Conservation (phyloP, 35 echinoderm and acorn worm species). For the Stichopus chloronotus region DNA sequence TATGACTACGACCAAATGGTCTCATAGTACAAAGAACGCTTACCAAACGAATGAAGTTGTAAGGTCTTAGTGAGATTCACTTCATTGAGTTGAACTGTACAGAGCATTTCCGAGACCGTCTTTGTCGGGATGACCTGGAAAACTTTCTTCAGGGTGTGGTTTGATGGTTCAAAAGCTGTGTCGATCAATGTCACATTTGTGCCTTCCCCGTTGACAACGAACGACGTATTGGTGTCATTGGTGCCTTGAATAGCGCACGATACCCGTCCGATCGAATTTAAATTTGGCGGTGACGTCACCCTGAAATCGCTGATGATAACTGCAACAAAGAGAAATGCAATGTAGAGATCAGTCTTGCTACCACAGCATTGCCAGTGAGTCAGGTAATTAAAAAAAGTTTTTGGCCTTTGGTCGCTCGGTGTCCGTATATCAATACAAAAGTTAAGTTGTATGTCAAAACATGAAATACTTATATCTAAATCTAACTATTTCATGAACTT, state of each 20-base stretch:
- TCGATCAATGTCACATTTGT: slow-evolving; percentile 9
- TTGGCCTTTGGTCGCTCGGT: too few relatives aligned
- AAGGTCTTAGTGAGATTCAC: not conserved
- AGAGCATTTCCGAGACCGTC: not conserved
- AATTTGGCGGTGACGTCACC: slow-evolving; percentile 15
- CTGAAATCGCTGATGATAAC: not conserved
- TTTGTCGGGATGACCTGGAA: not conserved
- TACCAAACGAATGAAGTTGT: slow-evolving; percentile 12
- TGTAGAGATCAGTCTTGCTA: too few relatives aligned
- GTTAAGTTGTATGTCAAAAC: too few relatives aligned
- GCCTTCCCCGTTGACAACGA: not conserved
- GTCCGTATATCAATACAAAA: too few relatives aligned
- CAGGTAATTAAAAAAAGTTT: too few relatives aligned
- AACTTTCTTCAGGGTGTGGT: not conserved
- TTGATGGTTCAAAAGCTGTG: not conserved
- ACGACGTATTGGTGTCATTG: not conserved
- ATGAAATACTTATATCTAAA: too few relatives aligned
- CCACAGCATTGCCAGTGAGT: too few relatives aligned
- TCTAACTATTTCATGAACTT: too few relatives aligned
- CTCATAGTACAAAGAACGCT: not conserved
- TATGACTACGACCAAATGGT: too few relatives aligned
- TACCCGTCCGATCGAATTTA: not conserved
- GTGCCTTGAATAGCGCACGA: not conserved
- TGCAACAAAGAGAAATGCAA: not conserved
- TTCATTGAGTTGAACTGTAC: not conserved